Evolutionary conservation across 2,797 vertebrate genomes (phyloP), one percentile per base, ranked within the genome.

Genomic region (Dromococcyx pavoninus): DNA sequence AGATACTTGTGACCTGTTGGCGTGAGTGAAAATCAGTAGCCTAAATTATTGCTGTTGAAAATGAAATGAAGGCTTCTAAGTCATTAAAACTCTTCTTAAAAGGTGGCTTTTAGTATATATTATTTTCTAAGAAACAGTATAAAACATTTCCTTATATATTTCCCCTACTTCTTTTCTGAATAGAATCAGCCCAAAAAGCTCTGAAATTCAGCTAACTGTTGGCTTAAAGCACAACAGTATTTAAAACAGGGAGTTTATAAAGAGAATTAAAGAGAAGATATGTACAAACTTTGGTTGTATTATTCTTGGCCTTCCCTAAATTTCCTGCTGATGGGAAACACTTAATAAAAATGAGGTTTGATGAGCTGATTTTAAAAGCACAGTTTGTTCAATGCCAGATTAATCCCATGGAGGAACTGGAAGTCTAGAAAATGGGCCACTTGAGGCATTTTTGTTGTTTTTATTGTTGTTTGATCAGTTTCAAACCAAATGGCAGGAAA

Each of bases 261-360:
- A 57, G 41, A 86, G 65, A 74, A 57, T 69, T 80, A 71, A 81
- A 88, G n/a, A 65, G 33, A 27, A 92, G 44, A 86, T 17, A 79
- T 61, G 21, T 69, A 57, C 5, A 4, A 70, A 32, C 53, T 78
- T 39, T 37, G 41, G 16, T 46, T 65, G n/a, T 91, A 56, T 92
- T 91, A 44, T 96, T 91, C 51, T 95, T 95, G 87, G 91, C 80
- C n/a, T 77, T 81, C 35, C 22, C 61, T 70, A 64, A 69, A 76
- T 70, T 84, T 89, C 93, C 87, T 86, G 91, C 84, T 88, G 76
- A 70, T 92, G 89, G 70, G 91, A 91, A 94, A 83, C 19, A 50
- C 22, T 76, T 71, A 66, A 77, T 62, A 72, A 54, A 56, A 58
- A 62, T 70, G 7, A 23, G 10, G 56, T 82, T 81, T 85, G 64